Conservation (phyloP, 30 jellyfish, hydroid and myxozoan genomes). For the Cassiopea xamachana region DNA sequence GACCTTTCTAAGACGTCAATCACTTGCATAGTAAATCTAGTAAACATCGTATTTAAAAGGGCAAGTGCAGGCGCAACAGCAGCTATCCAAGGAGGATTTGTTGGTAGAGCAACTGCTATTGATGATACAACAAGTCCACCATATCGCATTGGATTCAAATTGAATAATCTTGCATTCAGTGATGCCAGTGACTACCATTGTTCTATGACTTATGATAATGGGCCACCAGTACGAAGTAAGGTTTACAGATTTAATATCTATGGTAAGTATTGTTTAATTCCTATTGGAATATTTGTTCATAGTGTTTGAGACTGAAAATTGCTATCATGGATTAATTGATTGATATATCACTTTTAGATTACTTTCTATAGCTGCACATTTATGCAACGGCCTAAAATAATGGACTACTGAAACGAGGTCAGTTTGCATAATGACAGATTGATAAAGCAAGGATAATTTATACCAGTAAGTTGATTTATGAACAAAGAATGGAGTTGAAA, state of each 20-base stretch:
- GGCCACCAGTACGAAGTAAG: neutral
- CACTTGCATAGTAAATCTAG: neutral
- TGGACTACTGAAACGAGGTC: too few relatives aligned
- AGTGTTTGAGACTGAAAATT: too few relatives aligned
- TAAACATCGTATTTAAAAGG: neutral
- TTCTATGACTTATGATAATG: neutral
- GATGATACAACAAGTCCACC: neutral
- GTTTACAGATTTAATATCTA: neutral
- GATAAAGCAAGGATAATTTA: too few relatives aligned
- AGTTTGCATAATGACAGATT: too few relatives aligned
- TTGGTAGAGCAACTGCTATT: neutral
- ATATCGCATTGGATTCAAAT: slow-evolving; percentile 6
- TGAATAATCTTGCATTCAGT: neutral
- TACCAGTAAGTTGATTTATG: too few relatives aligned
- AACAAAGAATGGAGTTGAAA: too few relatives aligned
- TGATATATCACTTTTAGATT: too few relatives aligned
- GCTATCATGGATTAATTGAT: too few relatives aligned
- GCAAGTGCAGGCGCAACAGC: slow-evolving; percentile 5
- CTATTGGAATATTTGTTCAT: neutral
- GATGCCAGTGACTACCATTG: neutral
- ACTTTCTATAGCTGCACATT: too few relatives aligned
- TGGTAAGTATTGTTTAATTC: neutral
- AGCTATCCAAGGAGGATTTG: neutral
- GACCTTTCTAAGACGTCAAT: neutral
- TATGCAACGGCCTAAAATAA: too few relatives aligned